Evolutionary conservation across 2,797 vertebrate species (phyloP).

Genomic region (Nyctalus aviator): DNA sequence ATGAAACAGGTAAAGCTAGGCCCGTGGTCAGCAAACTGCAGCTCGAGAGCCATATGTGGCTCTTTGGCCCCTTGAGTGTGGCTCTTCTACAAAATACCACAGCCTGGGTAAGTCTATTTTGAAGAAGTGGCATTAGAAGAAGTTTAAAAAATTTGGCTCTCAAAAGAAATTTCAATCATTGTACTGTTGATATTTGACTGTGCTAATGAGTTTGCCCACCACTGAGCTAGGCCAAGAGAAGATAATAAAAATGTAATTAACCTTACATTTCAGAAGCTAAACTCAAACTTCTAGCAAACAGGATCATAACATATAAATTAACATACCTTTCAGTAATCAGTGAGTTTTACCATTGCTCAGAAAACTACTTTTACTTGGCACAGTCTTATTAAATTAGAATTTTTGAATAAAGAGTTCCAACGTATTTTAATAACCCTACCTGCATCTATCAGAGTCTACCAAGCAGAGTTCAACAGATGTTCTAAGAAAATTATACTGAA

Average conservation of each 20-base stretch:
- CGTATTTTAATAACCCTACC: neutral
- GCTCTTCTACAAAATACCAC: no score
- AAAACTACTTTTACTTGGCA: constrained; percentile 37
- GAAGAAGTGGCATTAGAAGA: no score
- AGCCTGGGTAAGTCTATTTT: no score
- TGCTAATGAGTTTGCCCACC: no score
- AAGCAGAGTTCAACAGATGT: constrained; percentile 40
- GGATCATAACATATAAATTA: neutral
- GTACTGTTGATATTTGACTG: no score
- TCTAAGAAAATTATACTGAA: neutral
- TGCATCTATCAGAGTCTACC: neutral
- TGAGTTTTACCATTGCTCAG: constrained; percentile 4
- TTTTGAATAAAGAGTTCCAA: neutral
- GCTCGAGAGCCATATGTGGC: no score
- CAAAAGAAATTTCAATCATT: no score
- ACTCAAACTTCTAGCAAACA: neutral
- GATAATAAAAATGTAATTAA: constrained; percentile 4
- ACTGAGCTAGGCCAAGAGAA: neutral
- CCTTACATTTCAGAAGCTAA: constrained; percentile 52
- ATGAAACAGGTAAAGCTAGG: neutral
- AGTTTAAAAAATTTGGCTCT: no score
- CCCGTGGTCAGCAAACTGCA: no score
- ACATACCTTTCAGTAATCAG: neutral
- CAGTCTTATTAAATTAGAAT: constrained; percentile 26
- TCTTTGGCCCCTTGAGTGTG: no score